Base-by-base conservation (phyloP, 2,797 vertebrate species). In the Phoxinus dragarum region DNA sequence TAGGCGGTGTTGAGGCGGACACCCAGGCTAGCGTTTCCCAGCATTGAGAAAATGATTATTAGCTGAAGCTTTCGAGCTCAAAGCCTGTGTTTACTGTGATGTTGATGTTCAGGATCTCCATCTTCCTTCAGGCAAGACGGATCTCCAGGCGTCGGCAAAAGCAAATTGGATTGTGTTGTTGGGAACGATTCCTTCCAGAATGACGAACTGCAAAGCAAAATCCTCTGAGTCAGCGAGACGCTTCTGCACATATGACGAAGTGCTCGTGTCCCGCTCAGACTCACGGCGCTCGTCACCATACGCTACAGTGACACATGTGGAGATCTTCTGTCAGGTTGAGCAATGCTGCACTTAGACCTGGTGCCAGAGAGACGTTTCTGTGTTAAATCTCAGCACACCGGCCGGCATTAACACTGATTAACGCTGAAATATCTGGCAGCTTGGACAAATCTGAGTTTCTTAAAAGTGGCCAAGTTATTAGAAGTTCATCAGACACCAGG, bases 171-270 rank as follows among this genome's bases (percentile, higher is more conserved):
- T 91, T 85, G 88, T 76, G 56, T 47, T 72, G 82, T 84, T 88
- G 83, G 86, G 88, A 91, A 90, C 86, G 87, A 84, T 78, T 88
- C 88, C 89, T 89, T 92, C 89, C 85, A 21, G 71, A 81, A 76
- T 94, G 93, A 93, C 84, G 93, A 94, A 93, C 90, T 86, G 87
- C 89, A 81, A 59, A 9, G 73, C 85, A 89, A 81, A 90, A 87
- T 89, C 89, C 86, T 92, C 2, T 5, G 93, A 94, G 92, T 93
- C 86, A 61, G 80, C 42, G 86, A 88, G 74, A 27, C 23, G 14
- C 23, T 34, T 27, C 27, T 31, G 23, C 56, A 87, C 87, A 89
- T 42, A 84, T 85, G 78, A 88, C 12, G 36, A 68, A 86, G 64
- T 40, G 38, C 84, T 92, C n/a, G 88, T 92, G 66, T 85, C n/a